Evolutionary conservation across 2,797 vertebrate species (phyloP), one percentile per base, ranked within the genome.

Genomic region (Pangasius macronema): DNA sequence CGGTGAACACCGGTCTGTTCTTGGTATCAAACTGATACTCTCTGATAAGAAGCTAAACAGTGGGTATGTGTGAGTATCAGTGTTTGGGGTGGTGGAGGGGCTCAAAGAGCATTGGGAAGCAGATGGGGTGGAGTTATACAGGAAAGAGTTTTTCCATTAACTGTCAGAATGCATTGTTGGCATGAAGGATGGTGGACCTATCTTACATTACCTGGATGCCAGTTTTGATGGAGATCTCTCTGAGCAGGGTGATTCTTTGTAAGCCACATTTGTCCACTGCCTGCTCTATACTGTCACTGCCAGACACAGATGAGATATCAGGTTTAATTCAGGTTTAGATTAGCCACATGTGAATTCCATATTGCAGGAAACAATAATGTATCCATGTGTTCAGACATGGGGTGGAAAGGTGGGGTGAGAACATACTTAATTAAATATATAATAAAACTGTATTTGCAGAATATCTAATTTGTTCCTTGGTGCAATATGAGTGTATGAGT

Each of bases 11-110:
- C 0, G 97, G 96, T 87, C 95, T 97, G 92, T 98, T 96, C 83
- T 97, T 95, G 90, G 94, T 97, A 91, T 99, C 98, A 0, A 99
- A 98, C 88, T 94, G 95, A 88, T 99, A 99, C 51, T 99, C 98
- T 88, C 97, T 98, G 91, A 99, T 93, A 91, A 97, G 96, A 70
- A 99, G 94, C 98, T 99, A 85, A 65, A 88, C 5, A 82, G 16
- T 83, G 42, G 18, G 8, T n/a, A 30, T 42, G 83, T 16, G 63
- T 20, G 51, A 22, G 70, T 42, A 46, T 83, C 53, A 22, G 51
- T 68, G 30, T 79, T 33, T 85, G 0, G 39, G 30, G 13, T 27
- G 33, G 51, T 49, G 42, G 11, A 0, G 6, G 42, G 7, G n/a
- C 5, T 73, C 42, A 8, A 6, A 18, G 5, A 67, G 7, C 13